phyloP scores from a whole-genome alignment of 2,888 invertebrate species.

The Diadromus collaris region DNA sequence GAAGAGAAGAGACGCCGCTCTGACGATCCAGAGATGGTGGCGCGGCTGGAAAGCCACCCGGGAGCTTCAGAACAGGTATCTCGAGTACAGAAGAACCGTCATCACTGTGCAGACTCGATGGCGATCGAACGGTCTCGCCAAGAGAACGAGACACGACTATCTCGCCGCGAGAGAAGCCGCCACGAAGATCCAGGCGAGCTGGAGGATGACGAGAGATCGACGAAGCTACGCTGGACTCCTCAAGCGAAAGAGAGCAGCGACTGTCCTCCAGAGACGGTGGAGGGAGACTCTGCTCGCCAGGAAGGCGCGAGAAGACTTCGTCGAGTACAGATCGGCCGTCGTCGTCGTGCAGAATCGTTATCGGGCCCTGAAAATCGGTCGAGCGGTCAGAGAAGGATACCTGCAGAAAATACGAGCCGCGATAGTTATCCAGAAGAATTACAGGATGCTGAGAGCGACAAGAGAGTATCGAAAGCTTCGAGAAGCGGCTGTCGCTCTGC shows the following conservation, averaged over 20 bases:
- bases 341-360: constrained; percentile 63
- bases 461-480: constrained; percentile 55
- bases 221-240: constrained; percentile 45
- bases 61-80: constrained; percentile 49
- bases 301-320: constrained; percentile 43
- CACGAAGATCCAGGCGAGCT: constrained; percentile 74
- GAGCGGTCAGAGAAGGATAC: constrained; percentile 51
- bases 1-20: constrained; percentile 52
- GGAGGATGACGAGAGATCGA: constrained; percentile 62
- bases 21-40: constrained; percentile 74
- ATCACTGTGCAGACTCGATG: constrained; percentile 73
- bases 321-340: constrained; percentile 36
- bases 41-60: constrained; percentile 49
- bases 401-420: constrained; percentile 69
- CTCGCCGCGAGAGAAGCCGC: constrained; percentile 67
- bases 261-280: constrained; percentile 73
- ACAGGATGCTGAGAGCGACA: constrained; percentile 67
- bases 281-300: constrained; percentile 66
- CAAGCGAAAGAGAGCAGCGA: constrained; percentile 55
- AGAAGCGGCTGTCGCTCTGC: constrained; percentile 64
- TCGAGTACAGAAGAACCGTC: constrained; percentile 51
- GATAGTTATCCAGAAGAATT: constrained; percentile 78
- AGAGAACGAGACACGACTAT: constrained; percentile 71
- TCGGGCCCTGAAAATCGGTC: constrained; percentile 53
- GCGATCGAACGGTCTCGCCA: constrained; percentile 68